A percentile compares a stretch with the other conserved stretches of the same genome.
These are phyloP conservation scores for Taxidea taxus DNA, from an alignment of 2,113 vertebrate species.

Conservation along the genomic window DNA sequence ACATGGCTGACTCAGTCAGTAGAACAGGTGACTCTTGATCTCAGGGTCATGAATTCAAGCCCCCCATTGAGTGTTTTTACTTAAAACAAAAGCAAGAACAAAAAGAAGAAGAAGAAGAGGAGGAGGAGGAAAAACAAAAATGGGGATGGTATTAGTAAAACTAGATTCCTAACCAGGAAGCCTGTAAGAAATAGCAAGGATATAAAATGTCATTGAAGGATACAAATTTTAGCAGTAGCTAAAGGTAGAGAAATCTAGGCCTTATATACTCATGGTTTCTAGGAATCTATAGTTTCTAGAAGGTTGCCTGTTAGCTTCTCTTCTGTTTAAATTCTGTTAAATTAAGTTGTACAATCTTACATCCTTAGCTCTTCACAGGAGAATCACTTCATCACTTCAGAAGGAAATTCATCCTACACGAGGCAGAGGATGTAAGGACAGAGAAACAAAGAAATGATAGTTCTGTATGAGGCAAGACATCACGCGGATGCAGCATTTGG, in stretches of 20 bases:
- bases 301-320: not conserved
- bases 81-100: not conserved
- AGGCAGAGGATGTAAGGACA: not conserved
- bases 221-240: not conserved
- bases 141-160: not conserved
- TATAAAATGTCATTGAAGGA: not conserved
- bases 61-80: not conserved
- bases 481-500: not conserved
- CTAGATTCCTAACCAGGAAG: not conserved
- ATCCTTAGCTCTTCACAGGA: not conserved
- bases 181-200: not conserved
- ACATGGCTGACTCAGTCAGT: not conserved
- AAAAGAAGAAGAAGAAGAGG: not conserved
- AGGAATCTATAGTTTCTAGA: not conserved
- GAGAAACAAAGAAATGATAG: not conserved
- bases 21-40: not conserved
- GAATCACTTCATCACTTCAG: constrained; percentile 16
- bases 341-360: not conserved
- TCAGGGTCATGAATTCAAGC: not conserved
- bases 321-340: not conserved
- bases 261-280: not conserved
- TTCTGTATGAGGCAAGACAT: not conserved
- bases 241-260: not conserved
- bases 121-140: not conserved
- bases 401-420: constrained; percentile 25